phyloP scores from a whole-genome alignment of 1,140 invertebrate genomes.

The Tachypleus tridentatus region DNA sequence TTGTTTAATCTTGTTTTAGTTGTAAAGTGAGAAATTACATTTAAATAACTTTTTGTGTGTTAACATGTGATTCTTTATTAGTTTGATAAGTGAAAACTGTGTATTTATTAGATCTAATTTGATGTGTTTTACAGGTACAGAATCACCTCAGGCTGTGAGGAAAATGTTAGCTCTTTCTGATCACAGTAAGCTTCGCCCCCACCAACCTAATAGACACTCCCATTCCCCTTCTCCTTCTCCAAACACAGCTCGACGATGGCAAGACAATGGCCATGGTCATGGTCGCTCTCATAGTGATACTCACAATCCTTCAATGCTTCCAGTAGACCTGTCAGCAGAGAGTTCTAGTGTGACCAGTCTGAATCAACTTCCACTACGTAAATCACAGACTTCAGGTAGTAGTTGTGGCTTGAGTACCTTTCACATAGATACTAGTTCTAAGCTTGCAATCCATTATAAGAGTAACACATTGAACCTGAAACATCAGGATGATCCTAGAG shows the following conservation, averaged over 20 bases:
- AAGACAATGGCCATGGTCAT: constrained; percentile 44
- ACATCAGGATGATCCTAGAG: no score
- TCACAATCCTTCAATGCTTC: constrained; percentile 51
- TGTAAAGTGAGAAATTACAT: no score
- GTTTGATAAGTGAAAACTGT: no score
- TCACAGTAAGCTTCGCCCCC: constrained; percentile 67
- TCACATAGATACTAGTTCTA: neutral
- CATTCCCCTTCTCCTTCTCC: constrained; percentile 39
- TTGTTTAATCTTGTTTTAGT: no score
- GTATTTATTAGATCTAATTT: no score
- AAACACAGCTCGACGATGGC: constrained; percentile 32
- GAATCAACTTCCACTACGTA: constrained; percentile 72
- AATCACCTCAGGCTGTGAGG: constrained; percentile 86
- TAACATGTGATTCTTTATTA: no score
- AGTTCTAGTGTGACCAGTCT: constrained; percentile 89
- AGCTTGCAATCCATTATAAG: no score
- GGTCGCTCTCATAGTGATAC: constrained; percentile 85
- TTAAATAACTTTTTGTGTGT: no score
- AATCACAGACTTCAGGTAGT: constrained; percentile 67
- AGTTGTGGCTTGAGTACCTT: constrained; percentile 15
- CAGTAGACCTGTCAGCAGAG: constrained; percentile 82
- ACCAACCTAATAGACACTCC: constrained; percentile 55
- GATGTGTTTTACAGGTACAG: constrained; percentile 49
- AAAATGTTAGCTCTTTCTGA: constrained; percentile 76
- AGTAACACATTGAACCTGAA: no score